phyloP scores from a whole-genome alignment of 1,140 invertebrate species.

The Pygmarrhopalites habei region DNA sequence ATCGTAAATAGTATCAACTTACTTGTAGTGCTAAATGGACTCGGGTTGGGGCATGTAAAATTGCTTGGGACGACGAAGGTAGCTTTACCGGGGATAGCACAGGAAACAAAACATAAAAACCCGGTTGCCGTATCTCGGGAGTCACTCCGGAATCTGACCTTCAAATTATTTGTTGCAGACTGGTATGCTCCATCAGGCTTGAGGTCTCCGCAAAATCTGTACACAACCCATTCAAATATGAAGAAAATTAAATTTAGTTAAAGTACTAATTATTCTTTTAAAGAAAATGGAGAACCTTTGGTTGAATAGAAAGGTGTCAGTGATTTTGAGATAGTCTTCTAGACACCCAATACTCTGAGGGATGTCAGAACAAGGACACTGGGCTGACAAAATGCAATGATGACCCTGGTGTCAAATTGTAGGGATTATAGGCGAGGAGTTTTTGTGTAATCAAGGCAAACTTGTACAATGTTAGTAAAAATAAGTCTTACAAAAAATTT shows the following conservation, averaged over 20 bases:
- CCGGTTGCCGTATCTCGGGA: not conserved
- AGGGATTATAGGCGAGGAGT: too few relatives aligned
- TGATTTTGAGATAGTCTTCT: conserved; percentile 2
- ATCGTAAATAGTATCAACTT: too few relatives aligned
- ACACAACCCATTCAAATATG: not conserved
- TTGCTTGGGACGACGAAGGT: not conserved
- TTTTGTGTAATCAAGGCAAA: too few relatives aligned
- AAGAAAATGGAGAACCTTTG: conserved; percentile 1
- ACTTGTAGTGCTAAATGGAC: too few relatives aligned
- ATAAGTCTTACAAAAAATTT: conserved; percentile 6
- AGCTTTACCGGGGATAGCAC: not conserved
- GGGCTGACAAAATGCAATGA: not conserved
- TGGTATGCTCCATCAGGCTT: not conserved
- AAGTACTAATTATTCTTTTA: too few relatives aligned
- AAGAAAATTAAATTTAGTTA: not conserved
- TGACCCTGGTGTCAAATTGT: conserved; percentile 2
- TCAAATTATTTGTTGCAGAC: conserved; percentile 8
- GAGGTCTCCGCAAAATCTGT: conserved; percentile 7
- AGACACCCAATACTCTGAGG: not conserved
- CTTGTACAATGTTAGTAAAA: too few relatives aligned
- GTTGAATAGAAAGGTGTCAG: conserved; percentile 3
- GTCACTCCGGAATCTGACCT: not conserved
- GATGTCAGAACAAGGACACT: conserved; percentile 3
- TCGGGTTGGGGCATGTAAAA: not conserved
- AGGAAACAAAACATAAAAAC: conserved; percentile 3